Evolutionary conservation across 2,888 invertebrate genomes (phyloP).

Genomic region (Drosophila koepferae): DNA sequence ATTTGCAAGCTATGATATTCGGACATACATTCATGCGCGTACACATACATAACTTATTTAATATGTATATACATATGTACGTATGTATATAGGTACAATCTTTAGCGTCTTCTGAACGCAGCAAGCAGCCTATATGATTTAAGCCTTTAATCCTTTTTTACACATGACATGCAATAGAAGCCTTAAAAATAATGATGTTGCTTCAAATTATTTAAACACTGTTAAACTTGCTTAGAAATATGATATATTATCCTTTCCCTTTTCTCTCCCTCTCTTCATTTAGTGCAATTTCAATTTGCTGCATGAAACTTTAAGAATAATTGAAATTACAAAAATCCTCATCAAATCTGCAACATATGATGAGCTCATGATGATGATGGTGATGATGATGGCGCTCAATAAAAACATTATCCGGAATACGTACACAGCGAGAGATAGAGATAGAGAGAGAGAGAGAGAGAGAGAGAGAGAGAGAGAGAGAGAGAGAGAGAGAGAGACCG

Average conservation of each 20-base stretch:
- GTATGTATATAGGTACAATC: no score
- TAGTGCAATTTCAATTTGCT: constrained; percentile 58
- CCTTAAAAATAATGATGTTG: constrained; percentile 8
- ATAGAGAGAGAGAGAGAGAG: no score
- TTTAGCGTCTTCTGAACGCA: not conserved
- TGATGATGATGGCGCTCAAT: constrained; percentile 66
- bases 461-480: no score
- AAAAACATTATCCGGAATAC: constrained; percentile 57
- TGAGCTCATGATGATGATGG: constrained; percentile 26
- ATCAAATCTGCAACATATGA: constrained; percentile 26
- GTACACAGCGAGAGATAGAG: not conserved
- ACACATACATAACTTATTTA: no score
- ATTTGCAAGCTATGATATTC: no score
- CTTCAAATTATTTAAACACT: constrained; percentile 16
- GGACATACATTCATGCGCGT: no score
- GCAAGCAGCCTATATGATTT: not conserved
- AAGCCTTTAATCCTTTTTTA: not conserved
- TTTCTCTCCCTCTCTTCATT: constrained; percentile 1
- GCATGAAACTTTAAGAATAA: constrained; percentile 52
- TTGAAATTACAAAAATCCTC: constrained; percentile 57
- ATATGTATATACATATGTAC: no score
- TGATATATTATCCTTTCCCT: not conserved
- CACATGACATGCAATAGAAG: not conserved
- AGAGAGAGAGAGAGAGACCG: constrained; percentile 10
- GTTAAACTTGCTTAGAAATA: constrained; percentile 17